These are phyloP conservation scores for Cataglyphis rosenhaueri DNA, from an alignment of 2,888 invertebrate species.

Conservation along the genomic window DNA sequence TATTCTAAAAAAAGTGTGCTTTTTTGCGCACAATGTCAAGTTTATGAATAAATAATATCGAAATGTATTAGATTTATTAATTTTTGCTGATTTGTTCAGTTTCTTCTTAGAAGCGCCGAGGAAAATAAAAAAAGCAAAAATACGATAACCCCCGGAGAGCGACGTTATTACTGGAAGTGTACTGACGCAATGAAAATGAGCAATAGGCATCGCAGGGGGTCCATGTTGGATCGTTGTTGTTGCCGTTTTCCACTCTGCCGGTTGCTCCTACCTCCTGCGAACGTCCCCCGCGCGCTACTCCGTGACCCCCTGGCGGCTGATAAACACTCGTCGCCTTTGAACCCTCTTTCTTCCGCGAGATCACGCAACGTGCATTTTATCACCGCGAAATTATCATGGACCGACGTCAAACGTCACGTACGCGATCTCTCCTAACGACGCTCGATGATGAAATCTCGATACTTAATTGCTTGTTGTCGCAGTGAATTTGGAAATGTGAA, in stretches of 20 bases:
- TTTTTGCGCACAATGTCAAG: too few relatives aligned
- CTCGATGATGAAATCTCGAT: conserved; percentile 64
- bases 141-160: conserved; percentile 72
- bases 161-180: conserved; percentile 65
- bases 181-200: conserved; percentile 78
- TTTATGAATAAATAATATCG: too few relatives aligned
- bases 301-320: conserved; percentile 8
- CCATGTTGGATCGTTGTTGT: conserved; percentile 66
- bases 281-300: neutral
- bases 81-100: too few relatives aligned
- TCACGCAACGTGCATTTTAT: conserved; percentile 30
- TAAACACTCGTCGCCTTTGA: conserved; percentile 33
- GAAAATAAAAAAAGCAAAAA: conserved; percentile 53
- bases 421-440: conserved; percentile 16
- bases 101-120: neutral
- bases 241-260: conserved; percentile 66
- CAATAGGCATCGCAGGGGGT: conserved; percentile 80
- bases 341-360: conserved; percentile 20
- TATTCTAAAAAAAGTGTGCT: too few relatives aligned
- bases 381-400: conserved; percentile 47
- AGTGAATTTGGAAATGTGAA: conserved; percentile 6
- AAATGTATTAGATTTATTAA: too few relatives aligned
- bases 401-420: conserved; percentile 50
- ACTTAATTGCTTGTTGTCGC: conserved; percentile 50
- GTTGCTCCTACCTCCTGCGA: conserved; percentile 33